Base-by-base conservation (phyloP, 2,113 vertebrate genomes). In the Oncorhynchus nerka region DNA sequence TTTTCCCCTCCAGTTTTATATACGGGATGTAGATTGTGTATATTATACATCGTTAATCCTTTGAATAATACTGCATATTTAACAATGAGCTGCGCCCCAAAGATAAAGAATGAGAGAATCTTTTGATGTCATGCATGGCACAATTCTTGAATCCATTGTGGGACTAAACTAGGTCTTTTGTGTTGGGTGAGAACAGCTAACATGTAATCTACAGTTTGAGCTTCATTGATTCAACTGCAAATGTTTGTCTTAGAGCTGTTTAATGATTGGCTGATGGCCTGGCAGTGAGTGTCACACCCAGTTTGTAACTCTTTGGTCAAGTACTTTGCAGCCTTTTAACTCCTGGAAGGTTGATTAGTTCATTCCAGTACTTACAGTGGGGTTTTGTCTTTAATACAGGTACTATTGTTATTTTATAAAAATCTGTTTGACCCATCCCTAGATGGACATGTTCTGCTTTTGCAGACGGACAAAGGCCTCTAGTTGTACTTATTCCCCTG, bases 191-290 rank as follows among this genome's bases (percentile, higher is more conserved):
- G 51, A 55, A 55, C 51, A 55, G 51, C 51, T 55, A 55, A 55
- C 51, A 55, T 55, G 51, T 55, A 55, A 19, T 39, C 39, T 74
- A 1, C 71, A 71, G 51, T 19, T 68, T 79, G 62, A 68, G 28
- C 9, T 28, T 70, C 64, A 49, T 70, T 7, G 5, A 59, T 74
- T 64, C 15, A n/a, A 61, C 62, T 68, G 24, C 61, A 65, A 81
- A 78, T 71, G 71, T 80, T 85, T 78, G 39, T 77, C 70, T n/a
- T n/a, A 62, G 61, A 74, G 81, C 80, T 68, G 51, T 65, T 51
- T 26, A 81, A 75, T 79, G 9, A 76, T 86, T 79, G 70, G 39
- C 59, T 66, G 57, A 24, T 66, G 19, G 6, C 49, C 15, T 51
- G n/a, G 24, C 26, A 66, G 64, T 64, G 61, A 68, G 24, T 13